Conservation (phyloP, 2,888 invertebrate species). For the Aleiodes leptofemur region DNA sequence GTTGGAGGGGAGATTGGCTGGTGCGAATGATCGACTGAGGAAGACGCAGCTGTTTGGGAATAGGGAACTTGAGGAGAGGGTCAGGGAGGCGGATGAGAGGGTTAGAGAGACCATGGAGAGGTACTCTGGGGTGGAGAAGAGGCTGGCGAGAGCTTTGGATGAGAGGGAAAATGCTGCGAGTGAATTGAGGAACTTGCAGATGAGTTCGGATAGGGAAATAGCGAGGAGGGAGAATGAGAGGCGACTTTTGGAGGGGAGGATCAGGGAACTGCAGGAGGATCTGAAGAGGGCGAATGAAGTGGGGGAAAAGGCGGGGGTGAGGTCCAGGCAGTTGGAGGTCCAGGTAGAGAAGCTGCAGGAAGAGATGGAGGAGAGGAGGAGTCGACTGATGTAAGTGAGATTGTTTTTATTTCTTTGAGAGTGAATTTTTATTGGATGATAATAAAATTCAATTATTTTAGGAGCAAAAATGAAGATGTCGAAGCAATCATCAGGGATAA, state of each 20-base stretch:
- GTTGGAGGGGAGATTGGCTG: constrained; percentile 61
- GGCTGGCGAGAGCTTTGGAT: constrained; percentile 62
- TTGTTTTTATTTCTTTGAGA: not conserved
- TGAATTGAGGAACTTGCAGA: constrained; percentile 79
- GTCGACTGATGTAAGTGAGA: constrained; percentile 14
- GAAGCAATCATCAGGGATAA: constrained; percentile 49
- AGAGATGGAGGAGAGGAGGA: constrained; percentile 56
- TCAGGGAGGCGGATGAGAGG: constrained; percentile 63
- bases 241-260: constrained; percentile 72
- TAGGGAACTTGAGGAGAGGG: constrained; percentile 61
- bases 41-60: constrained; percentile 59
- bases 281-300: constrained; percentile 68
- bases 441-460: constrained; percentile 30
- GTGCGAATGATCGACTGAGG: constrained; percentile 60
- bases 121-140: constrained; percentile 66
- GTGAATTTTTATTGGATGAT: not conserved
- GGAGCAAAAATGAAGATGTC: constrained; percentile 45
- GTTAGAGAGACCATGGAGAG: constrained; percentile 65
- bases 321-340: constrained; percentile 62
- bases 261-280: constrained; percentile 73
- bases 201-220: constrained; percentile 78
- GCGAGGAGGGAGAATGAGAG: constrained; percentile 80
- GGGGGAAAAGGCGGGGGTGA: constrained; percentile 64
- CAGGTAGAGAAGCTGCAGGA: constrained; percentile 67
- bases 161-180: constrained; percentile 78